Conservation (phyloP, 2,888 invertebrate genomes). For the Cantharis lateralis region DNA sequence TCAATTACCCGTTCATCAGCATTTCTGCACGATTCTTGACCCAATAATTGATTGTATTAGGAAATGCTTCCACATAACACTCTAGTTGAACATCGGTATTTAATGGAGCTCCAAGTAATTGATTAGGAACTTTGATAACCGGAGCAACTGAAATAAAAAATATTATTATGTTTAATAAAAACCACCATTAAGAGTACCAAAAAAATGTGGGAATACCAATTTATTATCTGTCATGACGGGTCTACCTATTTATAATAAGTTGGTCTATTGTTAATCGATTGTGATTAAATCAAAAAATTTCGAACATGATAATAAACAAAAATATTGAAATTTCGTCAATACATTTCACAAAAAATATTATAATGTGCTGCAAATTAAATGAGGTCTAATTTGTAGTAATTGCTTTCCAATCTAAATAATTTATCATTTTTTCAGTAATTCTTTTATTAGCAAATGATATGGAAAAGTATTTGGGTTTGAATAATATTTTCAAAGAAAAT, state of each 20-base stretch:
- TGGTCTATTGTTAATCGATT: too few relatives aligned
- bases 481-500: slow-evolving; percentile 2
- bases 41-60: slow-evolving; percentile 80
- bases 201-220: neutral
- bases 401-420: neutral
- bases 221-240: neutral
- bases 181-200: too few relatives aligned
- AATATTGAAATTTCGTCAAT: too few relatives aligned
- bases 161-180: too few relatives aligned
- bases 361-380: neutral
- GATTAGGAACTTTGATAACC: slow-evolving; percentile 86
- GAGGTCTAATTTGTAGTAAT: neutral
- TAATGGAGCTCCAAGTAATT: slow-evolving; percentile 83
- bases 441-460: neutral
- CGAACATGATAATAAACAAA: too few relatives aligned
- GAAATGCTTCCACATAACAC: slow-evolving; percentile 88
- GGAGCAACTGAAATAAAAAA: slow-evolving; percentile 72
- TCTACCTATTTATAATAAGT: neutral
- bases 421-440: neutral
- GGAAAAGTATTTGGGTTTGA: neutral
- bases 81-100: slow-evolving; percentile 85
- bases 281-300: too few relatives aligned
- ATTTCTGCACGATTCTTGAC: slow-evolving; percentile 77
- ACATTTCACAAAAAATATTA: too few relatives aligned
- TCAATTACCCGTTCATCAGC: slow-evolving; percentile 78